Base-by-base conservation (phyloP, 2,113 vertebrate species). In the Xiphorhynchus elegans region DNA sequence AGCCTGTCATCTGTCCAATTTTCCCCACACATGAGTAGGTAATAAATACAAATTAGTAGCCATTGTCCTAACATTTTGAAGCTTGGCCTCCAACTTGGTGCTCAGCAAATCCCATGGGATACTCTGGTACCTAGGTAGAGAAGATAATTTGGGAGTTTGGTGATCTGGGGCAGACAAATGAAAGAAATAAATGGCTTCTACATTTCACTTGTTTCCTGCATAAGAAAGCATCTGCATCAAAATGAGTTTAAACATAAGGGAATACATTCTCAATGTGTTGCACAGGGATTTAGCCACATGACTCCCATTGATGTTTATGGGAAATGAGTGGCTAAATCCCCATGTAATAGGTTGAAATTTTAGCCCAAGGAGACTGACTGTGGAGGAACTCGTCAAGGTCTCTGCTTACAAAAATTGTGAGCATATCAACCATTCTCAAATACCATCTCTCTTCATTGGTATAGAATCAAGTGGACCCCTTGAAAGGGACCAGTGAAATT, bases 281-380 rank as follows among this genome's bases (percentile, higher is more conserved):
- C 89, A 95, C 75, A 86, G 93, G 92, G 96, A 97, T 95, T 96
- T 95, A 96, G 89, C 95, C 93, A 96, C 95, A 96, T 87, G 87
- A 90, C 80, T 95, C 88, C 90, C 93, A 95, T 81, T 97, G 96
- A 95, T 87, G 92, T 95, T 93, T 91, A 93, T 91, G 90, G 95
- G 88, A 97, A 97, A 96, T 83, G 93, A 96, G 92, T 96, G 95
- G 81, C 87, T 93, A 95, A 96, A 97, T 96, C 94, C 92, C 95
- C 87, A 90, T 92, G 89, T 95, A 96, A 97, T 95, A 97, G 77
- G 93, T 96, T 94, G 95, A 96, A 96, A 96, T 93, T 95, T 96
- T 93, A 94, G 92, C 95, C 93, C 91, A 96, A 93, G 93, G 96
- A 97, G 93, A 92, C 78, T 90, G 78, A 84, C 95, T 96, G 80